A percentile compares a stretch with the other conserved stretches of the same genome.
phyloP scores from a whole-genome alignment of 2,888 invertebrate genomes.

The Heliconius cydno region DNA sequence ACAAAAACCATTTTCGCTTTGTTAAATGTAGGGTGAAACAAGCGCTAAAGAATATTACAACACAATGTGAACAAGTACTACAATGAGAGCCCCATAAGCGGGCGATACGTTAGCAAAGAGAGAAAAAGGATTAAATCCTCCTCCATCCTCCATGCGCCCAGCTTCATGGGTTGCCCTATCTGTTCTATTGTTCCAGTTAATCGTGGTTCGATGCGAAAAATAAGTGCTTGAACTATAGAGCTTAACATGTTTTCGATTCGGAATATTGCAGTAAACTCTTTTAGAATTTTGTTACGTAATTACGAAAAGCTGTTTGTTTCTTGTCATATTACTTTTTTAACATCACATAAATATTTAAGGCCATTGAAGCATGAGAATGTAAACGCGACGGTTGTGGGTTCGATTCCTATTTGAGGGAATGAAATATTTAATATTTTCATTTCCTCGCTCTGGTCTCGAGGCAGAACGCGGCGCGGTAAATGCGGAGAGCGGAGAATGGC shows the following conservation, averaged over 20 bases:
- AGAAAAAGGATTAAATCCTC: constrained; percentile 60
- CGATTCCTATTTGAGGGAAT: no score
- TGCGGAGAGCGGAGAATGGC: no score
- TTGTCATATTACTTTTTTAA: neutral
- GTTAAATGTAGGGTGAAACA: constrained; percentile 54
- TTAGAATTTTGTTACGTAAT: neutral
- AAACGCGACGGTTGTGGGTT: no score
- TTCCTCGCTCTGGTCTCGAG: no score
- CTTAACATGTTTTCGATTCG: constrained; percentile 1
- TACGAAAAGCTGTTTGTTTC: neutral
- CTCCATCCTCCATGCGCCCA: constrained; percentile 50
- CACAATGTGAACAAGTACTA: constrained; percentile 62
- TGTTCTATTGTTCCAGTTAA: constrained; percentile 54
- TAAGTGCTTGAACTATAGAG: constrained; percentile 20
- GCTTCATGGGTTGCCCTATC: constrained; percentile 52
- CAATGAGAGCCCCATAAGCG: constrained; percentile 66
- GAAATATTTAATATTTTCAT: no score
- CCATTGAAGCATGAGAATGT: no score
- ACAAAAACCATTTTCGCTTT: constrained; percentile 49
- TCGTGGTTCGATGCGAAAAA: constrained; percentile 32
- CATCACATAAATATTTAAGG: neutral
- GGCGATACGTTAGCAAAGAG: constrained; percentile 66
- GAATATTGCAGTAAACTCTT: neutral
- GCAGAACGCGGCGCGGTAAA: no score
- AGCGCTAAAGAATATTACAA: constrained; percentile 56